Conservation (phyloP, 2,113 vertebrate species). For the Geothlypis trichas region DNA sequence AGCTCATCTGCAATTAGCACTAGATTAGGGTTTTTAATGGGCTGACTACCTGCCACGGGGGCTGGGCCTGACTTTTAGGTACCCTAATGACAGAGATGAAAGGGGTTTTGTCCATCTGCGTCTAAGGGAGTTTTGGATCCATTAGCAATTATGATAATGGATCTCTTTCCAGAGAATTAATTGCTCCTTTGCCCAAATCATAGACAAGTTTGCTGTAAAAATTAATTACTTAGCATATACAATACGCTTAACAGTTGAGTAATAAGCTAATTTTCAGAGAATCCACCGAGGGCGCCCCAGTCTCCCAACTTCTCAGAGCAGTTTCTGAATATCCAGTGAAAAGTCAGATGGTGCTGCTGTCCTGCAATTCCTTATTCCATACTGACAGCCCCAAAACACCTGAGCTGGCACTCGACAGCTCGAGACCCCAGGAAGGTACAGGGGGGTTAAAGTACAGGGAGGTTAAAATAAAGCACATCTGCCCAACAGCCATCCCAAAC, state of each 20-base stretch:
- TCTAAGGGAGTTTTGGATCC: constrained; percentile 30
- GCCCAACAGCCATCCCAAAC: background rate
- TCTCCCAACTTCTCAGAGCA: background rate
- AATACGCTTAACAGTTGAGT: constrained; percentile 40
- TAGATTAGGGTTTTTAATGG: background rate
- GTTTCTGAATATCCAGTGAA: background rate
- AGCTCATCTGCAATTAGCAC: background rate
- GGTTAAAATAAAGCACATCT: background rate
- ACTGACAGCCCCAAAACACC: background rate
- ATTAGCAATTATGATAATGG: constrained; percentile 67
- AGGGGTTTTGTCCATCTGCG: constrained; percentile 9
- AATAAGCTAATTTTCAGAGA: constrained; percentile 60
- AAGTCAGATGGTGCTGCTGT: background rate
- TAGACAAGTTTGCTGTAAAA: constrained; percentile 63
- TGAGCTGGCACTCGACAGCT: background rate
- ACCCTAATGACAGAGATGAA: background rate
- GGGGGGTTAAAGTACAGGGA: background rate
- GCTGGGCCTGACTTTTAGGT: background rate
- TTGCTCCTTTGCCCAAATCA: constrained; percentile 51
- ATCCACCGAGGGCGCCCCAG: background rate
- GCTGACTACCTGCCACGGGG: background rate
- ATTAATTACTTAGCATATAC: constrained; percentile 66
- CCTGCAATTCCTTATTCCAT: background rate
- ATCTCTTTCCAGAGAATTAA: constrained; percentile 53
- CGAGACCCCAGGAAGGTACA: background rate